phyloP scores from a whole-genome alignment of 2,797 vertebrate species.

The Mormyrus proboscirostris region DNA sequence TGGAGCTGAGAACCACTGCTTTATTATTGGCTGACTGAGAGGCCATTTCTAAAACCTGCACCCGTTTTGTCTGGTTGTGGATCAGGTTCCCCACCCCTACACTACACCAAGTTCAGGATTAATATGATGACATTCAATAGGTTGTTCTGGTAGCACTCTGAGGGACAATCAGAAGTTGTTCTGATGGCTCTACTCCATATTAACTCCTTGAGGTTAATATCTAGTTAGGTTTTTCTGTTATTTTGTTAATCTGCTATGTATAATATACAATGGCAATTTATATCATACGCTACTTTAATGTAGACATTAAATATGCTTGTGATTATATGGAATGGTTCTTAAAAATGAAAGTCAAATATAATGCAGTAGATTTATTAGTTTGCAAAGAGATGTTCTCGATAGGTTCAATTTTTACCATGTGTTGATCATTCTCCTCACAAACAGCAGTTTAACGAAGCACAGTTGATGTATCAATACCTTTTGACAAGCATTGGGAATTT shows the following conservation, averaged over 20 bases:
- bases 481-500: neutral
- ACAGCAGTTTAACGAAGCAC: neutral
- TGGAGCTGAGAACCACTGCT: neutral
- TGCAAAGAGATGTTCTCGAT: neutral
- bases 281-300: neutral
- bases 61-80: neutral
- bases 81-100: neutral
- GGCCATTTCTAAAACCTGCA: neutral
- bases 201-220: neutral
- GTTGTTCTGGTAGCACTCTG: neutral
- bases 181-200: neutral
- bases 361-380: neutral
- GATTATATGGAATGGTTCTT: neutral
- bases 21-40: neutral
- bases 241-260: neutral
- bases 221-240: neutral
- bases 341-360: neutral
- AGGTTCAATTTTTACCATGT: neutral
- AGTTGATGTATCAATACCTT: neutral
- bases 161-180: neutral
- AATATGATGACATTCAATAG: neutral
- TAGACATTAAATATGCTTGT: neutral
- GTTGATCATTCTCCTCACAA: neutral
- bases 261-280: neutral
- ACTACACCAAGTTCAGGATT: neutral